Evolutionary conservation across 2,888 invertebrate genomes (phyloP), one percentile per base, ranked within the genome.

Genomic region (Creontiades dilutus): DNA sequence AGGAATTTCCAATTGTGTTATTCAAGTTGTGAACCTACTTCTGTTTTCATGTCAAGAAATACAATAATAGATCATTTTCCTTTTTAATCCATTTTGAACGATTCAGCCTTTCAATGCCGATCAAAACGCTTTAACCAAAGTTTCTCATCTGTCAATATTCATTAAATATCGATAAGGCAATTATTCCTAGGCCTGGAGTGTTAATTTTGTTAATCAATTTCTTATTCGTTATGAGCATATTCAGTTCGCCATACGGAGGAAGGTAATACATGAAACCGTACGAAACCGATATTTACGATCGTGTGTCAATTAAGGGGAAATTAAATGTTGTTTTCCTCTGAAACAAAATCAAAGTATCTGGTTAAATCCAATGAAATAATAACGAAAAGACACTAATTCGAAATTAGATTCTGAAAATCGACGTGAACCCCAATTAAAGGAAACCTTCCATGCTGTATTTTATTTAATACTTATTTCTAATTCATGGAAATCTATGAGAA

Each of bases 401-500:
- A 37, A 37, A 37, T 37, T 37, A 37, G 37, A 7, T 37, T 4
- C 2, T 37, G 3, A 37, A 37, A 37, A 37, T 37, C 37, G 37
- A 7, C 37, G 7, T 37, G 7, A 37, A 37, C 37, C 37, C 37
- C 7, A 37, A 2, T 37, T 37, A 37, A 37, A 37, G 13, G 2
- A 80, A 80, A 46, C 12, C 80, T 37, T 46, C 81, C 14, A 14
- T 37, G 81, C 19, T 14, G 27, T 76, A 76, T 47, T 23, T n/a
- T 37, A 37, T 37, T 37, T 16, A 48, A 82, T 57, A 61, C 85
- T 85, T 85, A 85, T 37, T n/a, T 68, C 85, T 85, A 85, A 85
- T 61, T 47, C 23, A 55, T 75, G 86, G 86, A 86, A 75, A 86
- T 75, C 86, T 86, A 86, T 86, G 47, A 86, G 86, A 86, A 86